Conservation (phyloP, 2,888 invertebrate species). For the Agrochola lychnidis region DNA sequence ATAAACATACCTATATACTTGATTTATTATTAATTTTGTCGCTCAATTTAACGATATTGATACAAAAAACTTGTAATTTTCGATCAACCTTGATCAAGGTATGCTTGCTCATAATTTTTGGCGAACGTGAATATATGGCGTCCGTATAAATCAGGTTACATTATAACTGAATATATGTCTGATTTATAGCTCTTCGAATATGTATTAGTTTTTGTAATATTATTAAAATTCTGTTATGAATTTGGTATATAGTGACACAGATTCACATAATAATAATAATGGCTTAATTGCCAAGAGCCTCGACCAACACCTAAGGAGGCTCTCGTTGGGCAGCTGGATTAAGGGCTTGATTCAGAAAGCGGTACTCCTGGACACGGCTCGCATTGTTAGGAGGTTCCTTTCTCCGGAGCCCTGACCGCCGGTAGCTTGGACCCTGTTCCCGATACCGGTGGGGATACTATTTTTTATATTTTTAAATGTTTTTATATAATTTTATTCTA, state of each 20-base stretch:
- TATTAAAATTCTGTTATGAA: not conserved
- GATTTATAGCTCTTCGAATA: not conserved
- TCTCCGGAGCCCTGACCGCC: too few relatives aligned
- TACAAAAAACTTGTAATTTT: conserved; percentile 10
- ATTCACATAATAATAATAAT: not conserved
- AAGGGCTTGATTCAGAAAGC: too few relatives aligned
- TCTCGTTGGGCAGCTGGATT: too few relatives aligned
- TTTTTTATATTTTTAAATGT: too few relatives aligned
- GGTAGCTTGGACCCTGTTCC: too few relatives aligned
- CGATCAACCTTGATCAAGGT: not conserved
- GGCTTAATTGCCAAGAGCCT: too few relatives aligned
- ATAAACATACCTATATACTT: not conserved
- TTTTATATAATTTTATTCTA: too few relatives aligned
- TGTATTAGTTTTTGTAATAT: not conserved
- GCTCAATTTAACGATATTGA: not conserved
- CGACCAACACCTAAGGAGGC: too few relatives aligned
- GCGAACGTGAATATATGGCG: not conserved
- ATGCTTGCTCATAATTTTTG: not conserved
- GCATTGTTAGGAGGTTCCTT: too few relatives aligned
- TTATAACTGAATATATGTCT: not conserved
- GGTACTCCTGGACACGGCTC: too few relatives aligned
- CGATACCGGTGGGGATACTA: too few relatives aligned
- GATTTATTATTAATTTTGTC: not conserved
- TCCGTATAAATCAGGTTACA: not conserved
- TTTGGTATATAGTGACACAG: not conserved